Percentiles rank a stretch among this genome's conserved stretches.
Conservation (phyloP, 2,113 vertebrate genomes). For the Porphyrio hochstetteri region DNA sequence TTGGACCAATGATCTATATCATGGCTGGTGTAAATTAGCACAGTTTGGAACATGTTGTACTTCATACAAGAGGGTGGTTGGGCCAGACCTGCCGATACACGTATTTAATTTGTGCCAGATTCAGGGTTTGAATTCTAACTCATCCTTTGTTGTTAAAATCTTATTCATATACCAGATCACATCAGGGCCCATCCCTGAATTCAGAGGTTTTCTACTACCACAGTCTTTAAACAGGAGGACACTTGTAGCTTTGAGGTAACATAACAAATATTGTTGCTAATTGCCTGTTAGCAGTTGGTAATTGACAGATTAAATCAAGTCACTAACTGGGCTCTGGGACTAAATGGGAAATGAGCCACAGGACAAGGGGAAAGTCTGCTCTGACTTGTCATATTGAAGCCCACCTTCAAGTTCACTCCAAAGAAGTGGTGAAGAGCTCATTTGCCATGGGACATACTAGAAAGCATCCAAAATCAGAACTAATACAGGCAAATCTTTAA, state of each 20-base stretch:
- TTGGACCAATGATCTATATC: not conserved
- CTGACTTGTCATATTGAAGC: not conserved
- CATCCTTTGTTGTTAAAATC: not conserved
- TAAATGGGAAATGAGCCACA: not conserved
- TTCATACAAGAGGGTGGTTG: not conserved
- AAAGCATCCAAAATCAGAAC: not conserved
- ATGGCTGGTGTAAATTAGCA: rapidly evolving
- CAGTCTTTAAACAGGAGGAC: not conserved
- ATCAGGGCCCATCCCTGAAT: not conserved
- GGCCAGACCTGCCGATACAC: not conserved
- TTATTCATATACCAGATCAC: not conserved
- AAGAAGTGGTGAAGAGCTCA: not conserved
- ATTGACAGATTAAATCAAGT: not conserved
- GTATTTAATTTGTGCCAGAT: not conserved
- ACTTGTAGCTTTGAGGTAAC: not conserved
- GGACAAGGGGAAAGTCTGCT: not conserved
- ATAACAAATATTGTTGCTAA: not conserved
- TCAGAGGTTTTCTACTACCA: not conserved
- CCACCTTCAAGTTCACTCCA: not conserved
- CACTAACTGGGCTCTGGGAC: not conserved
- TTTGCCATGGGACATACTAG: not conserved
- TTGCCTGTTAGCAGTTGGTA: not conserved
- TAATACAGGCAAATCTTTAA: not conserved
- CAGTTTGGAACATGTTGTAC: not conserved
- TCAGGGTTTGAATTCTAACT: not conserved